Evolutionary conservation across 2,888 invertebrate species (phyloP).

Genomic region (Acanthopleura granulata): DNA sequence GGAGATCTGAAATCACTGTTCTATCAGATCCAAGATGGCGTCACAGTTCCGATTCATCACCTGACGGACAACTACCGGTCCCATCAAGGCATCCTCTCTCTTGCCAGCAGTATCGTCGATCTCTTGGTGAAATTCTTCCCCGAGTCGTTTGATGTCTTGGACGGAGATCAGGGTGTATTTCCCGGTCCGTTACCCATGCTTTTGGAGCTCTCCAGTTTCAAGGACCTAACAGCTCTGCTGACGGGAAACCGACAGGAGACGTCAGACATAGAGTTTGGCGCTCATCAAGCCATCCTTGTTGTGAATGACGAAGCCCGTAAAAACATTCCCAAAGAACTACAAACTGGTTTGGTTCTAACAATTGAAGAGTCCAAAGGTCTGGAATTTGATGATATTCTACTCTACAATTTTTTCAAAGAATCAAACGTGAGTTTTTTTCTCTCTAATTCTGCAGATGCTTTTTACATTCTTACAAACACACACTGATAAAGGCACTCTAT

Average conservation of each 20-base stretch:
- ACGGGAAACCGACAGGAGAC: constrained; percentile 48
- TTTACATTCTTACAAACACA: too few species aligned
- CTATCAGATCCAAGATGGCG: constrained; percentile 46
- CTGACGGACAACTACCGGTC: constrained; percentile 59
- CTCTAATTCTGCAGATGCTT: too few species aligned
- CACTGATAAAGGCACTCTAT: too few species aligned
- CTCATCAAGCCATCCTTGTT: constrained; percentile 63
- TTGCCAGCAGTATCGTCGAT: constrained; percentile 58
- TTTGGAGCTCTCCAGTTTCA: constrained; percentile 52
- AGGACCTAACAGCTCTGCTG: constrained; percentile 47
- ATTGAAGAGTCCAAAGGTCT: constrained; percentile 61
- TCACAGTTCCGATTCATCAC: constrained; percentile 42
- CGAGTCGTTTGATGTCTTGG: constrained; percentile 58
- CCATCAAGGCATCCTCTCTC: constrained; percentile 58
- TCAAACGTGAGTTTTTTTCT: constrained; percentile 44
- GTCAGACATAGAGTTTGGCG: constrained; percentile 64
- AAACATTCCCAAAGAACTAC: constrained; percentile 53
- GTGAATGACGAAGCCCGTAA: constrained; percentile 54
- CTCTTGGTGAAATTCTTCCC: constrained; percentile 51
- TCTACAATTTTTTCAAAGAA: constrained; percentile 65
- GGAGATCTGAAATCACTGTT: constrained; percentile 56
- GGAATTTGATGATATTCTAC: constrained; percentile 36
- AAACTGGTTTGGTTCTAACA: constrained; percentile 55
- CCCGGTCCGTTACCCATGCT: constrained; percentile 57
- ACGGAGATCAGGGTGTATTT: constrained; percentile 59